phyloP scores from a whole-genome alignment of 2,797 vertebrate species.

The Lophura swinhoii region DNA sequence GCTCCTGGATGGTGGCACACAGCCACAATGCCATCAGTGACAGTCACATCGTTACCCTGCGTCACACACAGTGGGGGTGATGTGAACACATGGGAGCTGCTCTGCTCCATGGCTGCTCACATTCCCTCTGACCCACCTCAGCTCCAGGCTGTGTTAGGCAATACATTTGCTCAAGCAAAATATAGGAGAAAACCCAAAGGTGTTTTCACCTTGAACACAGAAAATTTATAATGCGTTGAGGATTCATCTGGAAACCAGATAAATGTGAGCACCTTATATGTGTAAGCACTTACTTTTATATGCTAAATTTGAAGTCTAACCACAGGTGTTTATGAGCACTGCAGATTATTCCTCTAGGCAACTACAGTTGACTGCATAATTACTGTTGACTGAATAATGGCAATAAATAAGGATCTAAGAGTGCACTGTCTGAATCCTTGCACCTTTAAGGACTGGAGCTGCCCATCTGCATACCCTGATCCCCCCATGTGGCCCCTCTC shows the following conservation, averaged over 20 bases:
- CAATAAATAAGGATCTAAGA: not conserved
- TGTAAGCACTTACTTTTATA: not conserved
- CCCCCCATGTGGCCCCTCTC: fast-evolving
- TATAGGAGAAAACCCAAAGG: not conserved
- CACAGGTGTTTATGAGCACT: not conserved
- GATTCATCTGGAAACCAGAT: not conserved
- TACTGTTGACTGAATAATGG: not conserved
- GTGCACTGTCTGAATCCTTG: not conserved
- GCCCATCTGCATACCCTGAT: not conserved
- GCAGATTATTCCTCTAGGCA: not conserved
- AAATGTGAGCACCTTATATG: fast-evolving
- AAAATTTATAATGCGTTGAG: not conserved
- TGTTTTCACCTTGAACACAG: not conserved
- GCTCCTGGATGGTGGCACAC: not conserved
- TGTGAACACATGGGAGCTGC: not conserved
- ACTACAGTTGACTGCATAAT: not conserved
- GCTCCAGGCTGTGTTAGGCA: not conserved
- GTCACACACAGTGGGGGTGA: not conserved
- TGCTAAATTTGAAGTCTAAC: not conserved
- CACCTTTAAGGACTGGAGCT: not conserved
- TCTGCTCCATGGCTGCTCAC: not conserved
- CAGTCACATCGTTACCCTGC: fast-evolving
- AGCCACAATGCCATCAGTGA: not conserved
- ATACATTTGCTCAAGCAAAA: not conserved
- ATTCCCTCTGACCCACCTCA: not conserved